These are phyloP conservation scores for Desmophyllum pertusum DNA, from an alignment of 92 coral and sea anemone species.

Conservation along the genomic window DNA sequence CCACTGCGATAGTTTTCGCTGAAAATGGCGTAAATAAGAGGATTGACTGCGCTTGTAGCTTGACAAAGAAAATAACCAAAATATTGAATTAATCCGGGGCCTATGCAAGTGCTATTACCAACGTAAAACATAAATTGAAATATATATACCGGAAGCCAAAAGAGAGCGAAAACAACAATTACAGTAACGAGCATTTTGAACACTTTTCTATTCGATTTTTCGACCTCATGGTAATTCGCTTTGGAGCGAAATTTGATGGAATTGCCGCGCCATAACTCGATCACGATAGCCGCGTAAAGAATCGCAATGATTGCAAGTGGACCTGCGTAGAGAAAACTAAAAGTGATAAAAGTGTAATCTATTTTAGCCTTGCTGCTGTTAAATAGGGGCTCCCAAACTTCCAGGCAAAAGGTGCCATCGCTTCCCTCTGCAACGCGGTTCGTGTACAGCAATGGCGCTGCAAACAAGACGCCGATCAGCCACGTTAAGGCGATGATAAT, in stretches of 20 bases:
- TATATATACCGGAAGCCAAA: slow-evolving; percentile 62
- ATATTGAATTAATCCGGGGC: slow-evolving; percentile 8
- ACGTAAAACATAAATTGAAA: slow-evolving; percentile 33
- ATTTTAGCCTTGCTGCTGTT: slow-evolving; percentile 30
- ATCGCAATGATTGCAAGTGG: slow-evolving; percentile 53
- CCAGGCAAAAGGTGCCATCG: slow-evolving; percentile 6
- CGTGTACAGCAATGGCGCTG: slow-evolving; percentile 61
- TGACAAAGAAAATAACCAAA: slow-evolving; percentile 45
- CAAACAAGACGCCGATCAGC: slow-evolving; percentile 23
- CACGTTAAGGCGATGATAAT: slow-evolving; percentile 44
- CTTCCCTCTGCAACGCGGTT: slow-evolving; percentile 27
- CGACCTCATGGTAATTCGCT: slow-evolving; percentile 15
- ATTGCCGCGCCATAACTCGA: slow-evolving; percentile 64
- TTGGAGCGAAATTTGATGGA: slow-evolving; percentile 15
- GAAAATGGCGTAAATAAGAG: slow-evolving; percentile 57
- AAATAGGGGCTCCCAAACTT: slow-evolving; percentile 49
- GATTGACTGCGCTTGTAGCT: slow-evolving; percentile 64
- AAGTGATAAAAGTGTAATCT: slow-evolving; percentile 41
- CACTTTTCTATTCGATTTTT: slow-evolving; percentile 57
- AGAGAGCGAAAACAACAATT: slow-evolving; percentile 55
- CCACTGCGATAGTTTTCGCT: slow-evolving; percentile 64
- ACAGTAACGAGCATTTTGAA: slow-evolving; percentile 61
- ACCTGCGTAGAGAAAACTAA: slow-evolving; percentile 57
- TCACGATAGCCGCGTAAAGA: slow-evolving; percentile 58
- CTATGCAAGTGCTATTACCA: background rate